These are phyloP conservation scores for Pilophorus perplexus DNA, from an alignment of 2,888 invertebrate genomes.

Conservation along the genomic window DNA sequence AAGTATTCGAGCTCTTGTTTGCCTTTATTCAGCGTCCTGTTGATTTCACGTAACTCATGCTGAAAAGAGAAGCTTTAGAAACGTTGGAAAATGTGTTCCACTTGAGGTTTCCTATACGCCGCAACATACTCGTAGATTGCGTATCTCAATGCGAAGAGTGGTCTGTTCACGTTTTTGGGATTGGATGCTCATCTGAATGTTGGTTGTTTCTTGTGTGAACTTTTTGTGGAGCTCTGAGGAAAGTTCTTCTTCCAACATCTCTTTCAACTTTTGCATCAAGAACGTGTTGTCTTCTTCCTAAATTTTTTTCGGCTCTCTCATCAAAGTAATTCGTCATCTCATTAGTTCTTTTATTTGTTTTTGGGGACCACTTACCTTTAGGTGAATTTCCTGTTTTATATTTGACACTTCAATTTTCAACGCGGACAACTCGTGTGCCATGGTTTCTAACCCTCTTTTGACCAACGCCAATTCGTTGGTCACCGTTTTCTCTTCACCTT, in stretches of 20 bases:
- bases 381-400: conserved; percentile 16
- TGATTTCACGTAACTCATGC: conserved; percentile 59
- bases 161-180: conserved; percentile 24
- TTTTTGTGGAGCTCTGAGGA: conserved; percentile 10
- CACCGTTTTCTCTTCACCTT: conserved; percentile 23
- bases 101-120: too few species aligned
- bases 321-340: too few species aligned
- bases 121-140: conserved; percentile 20
- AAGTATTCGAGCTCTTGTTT: conserved; percentile 53
- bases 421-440: conserved; percentile 24
- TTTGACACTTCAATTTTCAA: conserved; percentile 26
- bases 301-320: neutral
- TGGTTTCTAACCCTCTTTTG: conserved; percentile 33
- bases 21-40: conserved; percentile 55
- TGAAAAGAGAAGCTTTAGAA: too few species aligned
- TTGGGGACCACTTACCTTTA: conserved; percentile 14
- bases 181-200: conserved; percentile 18
- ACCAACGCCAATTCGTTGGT: conserved; percentile 39
- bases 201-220: conserved; percentile 13
- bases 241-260: conserved; percentile 9
- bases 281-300: conserved; percentile 26
- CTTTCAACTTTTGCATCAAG: conserved; percentile 24
- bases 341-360: neutral
- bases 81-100: too few species aligned
- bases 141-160: conserved; percentile 24